Conservation (phyloP, 2,113 vertebrate genomes). For the Callipepla squamata region DNA sequence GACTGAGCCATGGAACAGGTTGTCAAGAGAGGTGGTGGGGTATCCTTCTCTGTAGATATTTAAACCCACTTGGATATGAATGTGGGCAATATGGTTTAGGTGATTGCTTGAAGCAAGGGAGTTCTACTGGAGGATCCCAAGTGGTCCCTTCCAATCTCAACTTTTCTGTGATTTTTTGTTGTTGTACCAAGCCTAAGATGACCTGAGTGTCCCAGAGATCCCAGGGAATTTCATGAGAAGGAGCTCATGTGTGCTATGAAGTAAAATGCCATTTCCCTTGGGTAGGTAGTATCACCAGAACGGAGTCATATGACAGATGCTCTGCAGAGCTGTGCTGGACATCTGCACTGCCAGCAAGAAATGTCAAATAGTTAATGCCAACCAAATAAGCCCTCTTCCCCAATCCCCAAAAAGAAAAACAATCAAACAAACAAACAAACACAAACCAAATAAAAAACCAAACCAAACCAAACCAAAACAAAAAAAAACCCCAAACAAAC, state of each 20-base stretch:
- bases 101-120: too few relatives aligned
- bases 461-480: too few relatives aligned
- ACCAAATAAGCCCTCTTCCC: not conserved
- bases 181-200: not conserved
- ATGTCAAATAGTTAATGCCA: not conserved
- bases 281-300: not conserved
- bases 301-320: fast-evolving
- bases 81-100: too few relatives aligned
- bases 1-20: too few relatives aligned
- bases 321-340: not conserved
- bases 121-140: too few relatives aligned
- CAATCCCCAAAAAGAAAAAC: not conserved
- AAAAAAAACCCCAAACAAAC: not conserved
- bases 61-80: too few relatives aligned
- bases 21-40: too few relatives aligned
- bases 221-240: not conserved
- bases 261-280: not conserved
- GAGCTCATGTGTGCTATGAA: not conserved
- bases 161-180: too few relatives aligned
- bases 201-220: not conserved
- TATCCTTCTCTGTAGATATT: too few relatives aligned
- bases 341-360: not conserved
- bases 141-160: too few relatives aligned
- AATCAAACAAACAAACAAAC: not conserved
- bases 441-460: too few relatives aligned